A percentile compares a stretch with the other conserved stretches of the same genome.
Conservation (phyloP, 2,888 invertebrate species). For the Drosophila siamana region DNA sequence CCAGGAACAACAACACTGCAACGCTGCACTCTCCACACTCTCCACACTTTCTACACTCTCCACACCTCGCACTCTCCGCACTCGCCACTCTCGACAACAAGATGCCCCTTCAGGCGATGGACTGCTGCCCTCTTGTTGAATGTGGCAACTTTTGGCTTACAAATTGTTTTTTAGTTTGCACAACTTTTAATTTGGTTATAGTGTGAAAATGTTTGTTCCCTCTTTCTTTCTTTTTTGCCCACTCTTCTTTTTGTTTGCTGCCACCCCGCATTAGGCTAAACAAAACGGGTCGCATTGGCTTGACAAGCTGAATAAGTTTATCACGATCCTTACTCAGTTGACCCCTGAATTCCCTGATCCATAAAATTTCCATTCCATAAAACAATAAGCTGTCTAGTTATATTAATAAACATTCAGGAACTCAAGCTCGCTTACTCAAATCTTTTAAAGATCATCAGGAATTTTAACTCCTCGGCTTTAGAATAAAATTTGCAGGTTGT, state of each 20-base stretch:
- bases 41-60: not conserved
- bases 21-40: not conserved
- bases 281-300: no score
- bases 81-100: not conserved
- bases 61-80: not conserved
- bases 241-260: not conserved
- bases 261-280: constrained; percentile 2
- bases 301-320: no score
- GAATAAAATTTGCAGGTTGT: no score
- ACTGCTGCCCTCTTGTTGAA: constrained; percentile 34
- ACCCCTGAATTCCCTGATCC: no score
- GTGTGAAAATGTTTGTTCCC: constrained; percentile 74
- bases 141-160: constrained; percentile 72
- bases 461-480: no score
- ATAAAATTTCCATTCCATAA: no score
- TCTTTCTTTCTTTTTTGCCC: constrained; percentile 3
- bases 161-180: constrained; percentile 78
- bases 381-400: no score
- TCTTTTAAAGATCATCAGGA: no score
- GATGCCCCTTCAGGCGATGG: not conserved
- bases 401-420: not conserved
- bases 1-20: constrained; percentile 15
- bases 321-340: no score
- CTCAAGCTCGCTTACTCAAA: no score
- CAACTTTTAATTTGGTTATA: constrained; percentile 77